Evolutionary conservation across 2,113 vertebrate species (phyloP).

Genomic region (Varanus salvator): DNA sequence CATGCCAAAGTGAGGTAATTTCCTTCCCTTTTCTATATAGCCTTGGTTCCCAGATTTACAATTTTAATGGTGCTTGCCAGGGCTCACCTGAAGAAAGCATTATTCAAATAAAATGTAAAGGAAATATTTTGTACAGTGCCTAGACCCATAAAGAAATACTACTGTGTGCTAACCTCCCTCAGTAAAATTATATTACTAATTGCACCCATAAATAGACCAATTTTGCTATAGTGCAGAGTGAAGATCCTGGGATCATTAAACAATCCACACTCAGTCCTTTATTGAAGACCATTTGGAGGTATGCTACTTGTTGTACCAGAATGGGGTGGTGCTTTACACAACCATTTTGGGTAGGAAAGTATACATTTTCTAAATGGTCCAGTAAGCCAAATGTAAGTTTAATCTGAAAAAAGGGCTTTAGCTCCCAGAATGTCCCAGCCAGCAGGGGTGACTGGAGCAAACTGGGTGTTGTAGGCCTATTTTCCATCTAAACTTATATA

Average conservation of each 20-base stretch:
- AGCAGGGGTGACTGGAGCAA: too few species aligned
- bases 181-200: constrained; percentile 74
- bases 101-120: constrained; percentile 75
- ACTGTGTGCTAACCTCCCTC: constrained; percentile 62
- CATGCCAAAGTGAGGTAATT: constrained; percentile 80
- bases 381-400: background rate
- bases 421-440: too few species aligned
- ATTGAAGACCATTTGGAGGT: background rate
- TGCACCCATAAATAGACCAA: constrained; percentile 70
- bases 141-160: constrained; percentile 80
- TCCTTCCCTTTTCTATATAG: constrained; percentile 79
- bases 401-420: too few species aligned
- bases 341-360: background rate
- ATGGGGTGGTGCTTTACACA: background rate
- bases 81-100: constrained; percentile 78
- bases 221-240: constrained; percentile 57
- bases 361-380: background rate
- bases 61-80: constrained; percentile 69
- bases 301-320: background rate
- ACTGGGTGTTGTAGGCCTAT: too few species aligned
- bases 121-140: constrained; percentile 79
- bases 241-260: background rate
- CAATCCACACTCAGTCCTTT: background rate
- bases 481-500: too few species aligned
- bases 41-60: constrained; percentile 76